Evolutionary conservation across 2,797 vertebrate species (phyloP).

Genomic region (Chaetophractus vellerosus): DNA sequence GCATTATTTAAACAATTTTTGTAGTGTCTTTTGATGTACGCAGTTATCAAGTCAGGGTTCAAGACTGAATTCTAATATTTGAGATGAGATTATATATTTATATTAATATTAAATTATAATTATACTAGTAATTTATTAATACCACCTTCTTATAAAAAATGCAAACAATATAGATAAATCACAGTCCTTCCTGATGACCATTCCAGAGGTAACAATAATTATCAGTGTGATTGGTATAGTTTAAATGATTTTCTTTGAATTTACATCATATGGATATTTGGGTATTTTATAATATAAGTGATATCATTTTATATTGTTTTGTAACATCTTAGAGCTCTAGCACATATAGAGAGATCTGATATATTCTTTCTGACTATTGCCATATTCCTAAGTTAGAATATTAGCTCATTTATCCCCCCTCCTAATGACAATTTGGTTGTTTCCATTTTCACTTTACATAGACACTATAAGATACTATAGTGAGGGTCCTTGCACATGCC

Average conservation of each 20-base stretch:
- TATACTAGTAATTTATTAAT: not conserved
- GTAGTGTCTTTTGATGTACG: not conserved
- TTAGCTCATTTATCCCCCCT: not conserved
- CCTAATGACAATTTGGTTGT: not conserved
- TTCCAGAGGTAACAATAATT: not conserved
- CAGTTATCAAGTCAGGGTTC: not conserved
- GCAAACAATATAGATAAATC: not conserved
- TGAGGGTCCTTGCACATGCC: not conserved
- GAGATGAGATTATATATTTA: slow-evolving; percentile 43
- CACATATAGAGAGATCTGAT: not conserved
- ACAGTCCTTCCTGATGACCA: not conserved
- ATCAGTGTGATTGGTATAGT: not conserved
- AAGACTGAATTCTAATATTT: slow-evolving; percentile 31
- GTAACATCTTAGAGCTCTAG: not conserved
- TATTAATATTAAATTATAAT: slow-evolving; percentile 49
- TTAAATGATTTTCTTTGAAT: not conserved
- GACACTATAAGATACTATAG: not conserved
- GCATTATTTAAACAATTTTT: not conserved
- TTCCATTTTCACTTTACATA: not conserved
- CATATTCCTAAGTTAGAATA: not conserved
- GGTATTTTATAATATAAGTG: not conserved
- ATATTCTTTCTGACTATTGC: not conserved
- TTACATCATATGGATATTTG: not conserved
- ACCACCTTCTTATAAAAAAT: not conserved
- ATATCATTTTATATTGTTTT: not conserved